Evolutionary conservation across 1,140 invertebrate genomes (phyloP).

Genomic region (Brachionus rubens): DNA sequence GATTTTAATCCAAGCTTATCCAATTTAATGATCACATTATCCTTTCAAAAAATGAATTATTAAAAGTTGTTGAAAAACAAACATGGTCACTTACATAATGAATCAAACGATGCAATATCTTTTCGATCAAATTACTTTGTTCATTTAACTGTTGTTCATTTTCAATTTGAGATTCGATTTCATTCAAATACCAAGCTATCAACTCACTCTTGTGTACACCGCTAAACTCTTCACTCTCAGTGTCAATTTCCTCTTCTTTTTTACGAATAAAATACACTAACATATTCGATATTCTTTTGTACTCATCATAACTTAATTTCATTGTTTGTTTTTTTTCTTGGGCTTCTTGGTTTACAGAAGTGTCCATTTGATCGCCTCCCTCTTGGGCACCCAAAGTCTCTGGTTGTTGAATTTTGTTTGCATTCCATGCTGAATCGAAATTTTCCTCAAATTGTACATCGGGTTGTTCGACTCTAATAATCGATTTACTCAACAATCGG

Average conservation of each 20-base stretch:
- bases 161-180: slow-evolving; percentile 60
- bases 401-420: slow-evolving; percentile 44
- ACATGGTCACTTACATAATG: slow-evolving; percentile 68
- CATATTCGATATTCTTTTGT: slow-evolving; percentile 86
- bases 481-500: slow-evolving; percentile 92
- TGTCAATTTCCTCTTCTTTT: slow-evolving; percentile 64
- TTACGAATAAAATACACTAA: slow-evolving; percentile 81
- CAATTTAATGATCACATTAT: slow-evolving; percentile 86
- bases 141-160: slow-evolving; percentile 83
- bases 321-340: slow-evolving; percentile 72
- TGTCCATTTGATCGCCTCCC: slow-evolving; percentile 41
- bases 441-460: slow-evolving; percentile 75
- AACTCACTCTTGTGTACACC: slow-evolving; percentile 42
- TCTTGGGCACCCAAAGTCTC: slow-evolving; percentile 35
- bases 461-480: slow-evolving; percentile 93
- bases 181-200: slow-evolving; percentile 44
- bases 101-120: slow-evolving; percentile 87
- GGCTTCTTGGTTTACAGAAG: slow-evolving; percentile 42
- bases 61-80: background rate
- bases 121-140: slow-evolving; percentile 84
- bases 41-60: slow-evolving; percentile 58
- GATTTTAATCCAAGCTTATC: slow-evolving; percentile 66
- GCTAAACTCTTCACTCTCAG: slow-evolving; percentile 37
- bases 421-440: background rate
- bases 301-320: slow-evolving; percentile 88